Conservation (phyloP, 2,797 vertebrate species). For the Kryptopterus vitreolus region DNA sequence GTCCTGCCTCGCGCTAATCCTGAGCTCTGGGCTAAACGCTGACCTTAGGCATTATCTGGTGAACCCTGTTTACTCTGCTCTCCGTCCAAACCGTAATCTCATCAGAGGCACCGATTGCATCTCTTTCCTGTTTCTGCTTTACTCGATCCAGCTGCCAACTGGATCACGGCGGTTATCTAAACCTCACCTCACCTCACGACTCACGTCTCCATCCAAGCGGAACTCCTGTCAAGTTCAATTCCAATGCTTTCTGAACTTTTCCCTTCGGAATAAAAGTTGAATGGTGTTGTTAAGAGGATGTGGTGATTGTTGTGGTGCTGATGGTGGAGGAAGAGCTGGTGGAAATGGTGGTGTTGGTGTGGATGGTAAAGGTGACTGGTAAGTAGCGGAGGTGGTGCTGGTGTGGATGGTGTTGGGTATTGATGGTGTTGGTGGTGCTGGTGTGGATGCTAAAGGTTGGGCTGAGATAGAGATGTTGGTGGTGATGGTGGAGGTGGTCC, state of each 20-base stretch:
- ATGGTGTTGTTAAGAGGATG: no score
- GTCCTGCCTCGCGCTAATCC: conserved; percentile 21
- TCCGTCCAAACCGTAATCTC: conserved; percentile 16
- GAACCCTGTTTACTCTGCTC: conserved; percentile 13
- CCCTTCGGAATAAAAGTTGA: no score
- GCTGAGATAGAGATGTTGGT: no score
- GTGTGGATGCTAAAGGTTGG: no score
- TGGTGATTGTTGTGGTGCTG: no score
- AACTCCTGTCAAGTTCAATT: neutral
- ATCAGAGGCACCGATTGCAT: conserved; percentile 28
- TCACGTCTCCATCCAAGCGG: neutral
- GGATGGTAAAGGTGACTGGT: no score
- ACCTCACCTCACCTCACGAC: neutral
- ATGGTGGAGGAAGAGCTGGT: no score
- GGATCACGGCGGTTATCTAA: conserved; percentile 32
- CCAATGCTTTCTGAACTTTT: neutral
- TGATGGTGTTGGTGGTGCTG: no score
- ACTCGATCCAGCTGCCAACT: conserved; percentile 34
- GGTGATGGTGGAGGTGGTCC: no score
- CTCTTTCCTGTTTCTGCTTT: conserved; percentile 48
- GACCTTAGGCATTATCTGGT: conserved; percentile 33
- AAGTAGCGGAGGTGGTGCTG: no score
- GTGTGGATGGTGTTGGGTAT: no score
- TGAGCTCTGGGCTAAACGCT: conserved; percentile 7
- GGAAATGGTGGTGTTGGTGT: no score